phyloP scores from a whole-genome alignment of 2,888 invertebrate species.

The Andrena chrysosceles region DNA sequence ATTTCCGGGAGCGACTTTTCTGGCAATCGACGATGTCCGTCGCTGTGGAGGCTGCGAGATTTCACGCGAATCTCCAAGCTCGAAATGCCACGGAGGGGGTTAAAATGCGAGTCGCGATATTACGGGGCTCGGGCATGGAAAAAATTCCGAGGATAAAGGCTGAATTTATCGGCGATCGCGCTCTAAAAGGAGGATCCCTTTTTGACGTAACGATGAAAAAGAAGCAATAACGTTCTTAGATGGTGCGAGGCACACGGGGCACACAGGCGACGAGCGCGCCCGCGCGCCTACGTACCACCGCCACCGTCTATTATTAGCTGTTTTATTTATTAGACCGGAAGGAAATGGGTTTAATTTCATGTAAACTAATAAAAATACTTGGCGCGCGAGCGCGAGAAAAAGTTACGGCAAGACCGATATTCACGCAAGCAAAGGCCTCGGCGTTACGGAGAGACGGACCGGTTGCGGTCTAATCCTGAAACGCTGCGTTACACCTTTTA shows the following conservation, averaged over 20 bases:
- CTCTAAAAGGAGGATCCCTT: conserved; percentile 58
- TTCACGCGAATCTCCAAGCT: no score
- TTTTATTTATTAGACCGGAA: conserved; percentile 67
- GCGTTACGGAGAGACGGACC: conserved; percentile 34
- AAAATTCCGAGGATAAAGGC: conserved; percentile 51
- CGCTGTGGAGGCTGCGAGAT: background rate
- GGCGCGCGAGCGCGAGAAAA: conserved; percentile 57
- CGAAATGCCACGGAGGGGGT: background rate
- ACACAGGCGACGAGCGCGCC: conserved; percentile 15
- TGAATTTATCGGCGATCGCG: conserved; percentile 51
- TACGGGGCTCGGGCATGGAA: conserved; percentile 11
- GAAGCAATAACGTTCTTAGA: conserved; percentile 57
- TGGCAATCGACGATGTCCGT: background rate
- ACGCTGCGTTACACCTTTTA: conserved; percentile 41
- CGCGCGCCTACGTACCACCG: conserved; percentile 22
- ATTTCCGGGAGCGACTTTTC: background rate
- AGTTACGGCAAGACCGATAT: conserved; percentile 63
- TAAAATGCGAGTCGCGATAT: conserved; percentile 26
- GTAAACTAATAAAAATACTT: conserved; percentile 67
- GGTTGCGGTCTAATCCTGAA: conserved; percentile 59
- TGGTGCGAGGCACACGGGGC: conserved; percentile 10
- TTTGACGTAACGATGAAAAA: conserved; percentile 61
- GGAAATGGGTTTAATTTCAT: conserved; percentile 66
- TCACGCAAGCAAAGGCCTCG: conserved; percentile 54
- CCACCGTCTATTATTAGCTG: conserved; percentile 54